Evolutionary conservation across 2,797 vertebrate genomes (phyloP).

Genomic region (Nothura maculosa): DNA sequence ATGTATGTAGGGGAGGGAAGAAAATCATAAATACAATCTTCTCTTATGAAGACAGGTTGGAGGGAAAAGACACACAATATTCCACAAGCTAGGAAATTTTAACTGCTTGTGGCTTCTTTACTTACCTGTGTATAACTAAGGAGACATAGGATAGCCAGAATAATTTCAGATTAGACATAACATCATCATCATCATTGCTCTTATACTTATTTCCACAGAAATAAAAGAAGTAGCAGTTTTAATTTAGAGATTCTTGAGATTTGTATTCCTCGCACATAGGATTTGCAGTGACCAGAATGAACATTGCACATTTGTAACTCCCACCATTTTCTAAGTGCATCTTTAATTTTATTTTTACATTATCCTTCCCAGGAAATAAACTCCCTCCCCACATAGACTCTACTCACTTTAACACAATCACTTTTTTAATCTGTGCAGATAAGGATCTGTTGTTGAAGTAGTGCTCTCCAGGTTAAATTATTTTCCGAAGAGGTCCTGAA

Average conservation of each 20-base stretch:
- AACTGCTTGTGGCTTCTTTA: background rate
- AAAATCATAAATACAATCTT: background rate
- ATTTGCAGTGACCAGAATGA: accelerated
- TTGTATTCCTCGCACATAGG: background rate
- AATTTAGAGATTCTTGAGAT: background rate
- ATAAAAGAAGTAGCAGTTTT: background rate
- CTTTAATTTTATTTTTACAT: background rate
- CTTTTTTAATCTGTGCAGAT: background rate
- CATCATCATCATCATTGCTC: background rate
- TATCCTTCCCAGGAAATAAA: background rate
- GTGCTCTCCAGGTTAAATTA: background rate
- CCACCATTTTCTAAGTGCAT: background rate
- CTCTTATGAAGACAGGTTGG: background rate
- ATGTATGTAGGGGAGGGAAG: background rate
- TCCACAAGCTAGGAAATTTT: background rate
- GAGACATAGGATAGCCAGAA: background rate
- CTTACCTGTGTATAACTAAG: background rate
- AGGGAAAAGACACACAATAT: background rate
- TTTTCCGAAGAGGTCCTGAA: background rate
- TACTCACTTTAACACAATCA: background rate
- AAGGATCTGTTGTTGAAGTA: background rate
- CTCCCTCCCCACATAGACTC: background rate
- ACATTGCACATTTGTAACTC: background rate
- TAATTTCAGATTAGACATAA: background rate
- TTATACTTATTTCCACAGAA: background rate